Evolutionary conservation across 1,140 invertebrate genomes (phyloP), one percentile per base, ranked within the genome.

Genomic region (Gonioctena quinquepunctata): DNA sequence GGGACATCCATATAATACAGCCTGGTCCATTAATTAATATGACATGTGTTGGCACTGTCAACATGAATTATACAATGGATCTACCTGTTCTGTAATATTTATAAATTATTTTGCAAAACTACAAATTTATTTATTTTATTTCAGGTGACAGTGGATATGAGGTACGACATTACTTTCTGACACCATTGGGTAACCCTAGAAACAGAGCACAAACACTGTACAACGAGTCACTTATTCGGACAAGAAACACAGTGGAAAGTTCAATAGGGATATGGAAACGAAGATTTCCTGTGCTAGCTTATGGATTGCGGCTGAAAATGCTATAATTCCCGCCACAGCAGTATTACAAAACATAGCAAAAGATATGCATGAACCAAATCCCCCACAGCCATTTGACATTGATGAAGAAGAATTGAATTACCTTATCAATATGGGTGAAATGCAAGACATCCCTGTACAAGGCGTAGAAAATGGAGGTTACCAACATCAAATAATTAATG

Each of bases 301-400:
- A 52, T 63, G 68, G 68, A 21, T 8, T 69, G 5, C 22, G 60
- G 8, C 19, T 61, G 56, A 63, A 62, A 52, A 22, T 61, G 25
- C 60, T 7, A 22, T 62, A 16, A 84, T 85, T 25, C 70, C 48
- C 25, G 66, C 66, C 49, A 68, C 56, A 48, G 22, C 66, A 25
- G 57, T 68, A 16, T 18, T 60, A 6, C 56, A 68, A 60, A 68
- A 68, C 42, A 4, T 68, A 3, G 54, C 66, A 5, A 68, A 27
- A 21, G 57, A 60, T 50, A 68, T 68, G 57, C 60, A 68, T 61
- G 66, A 68, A 61, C 33, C 19, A 60, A 56, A 60, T 13, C 56
- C 66, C 13, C 54, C 66, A 21, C 23, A 49, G 22, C 54, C 66
- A 11, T 28, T 60, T 49, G 42, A 68, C 21, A 60, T 68, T 49